Base-by-base conservation (phyloP, 1,140 invertebrate genomes). In the Ooceraea biroi region DNA sequence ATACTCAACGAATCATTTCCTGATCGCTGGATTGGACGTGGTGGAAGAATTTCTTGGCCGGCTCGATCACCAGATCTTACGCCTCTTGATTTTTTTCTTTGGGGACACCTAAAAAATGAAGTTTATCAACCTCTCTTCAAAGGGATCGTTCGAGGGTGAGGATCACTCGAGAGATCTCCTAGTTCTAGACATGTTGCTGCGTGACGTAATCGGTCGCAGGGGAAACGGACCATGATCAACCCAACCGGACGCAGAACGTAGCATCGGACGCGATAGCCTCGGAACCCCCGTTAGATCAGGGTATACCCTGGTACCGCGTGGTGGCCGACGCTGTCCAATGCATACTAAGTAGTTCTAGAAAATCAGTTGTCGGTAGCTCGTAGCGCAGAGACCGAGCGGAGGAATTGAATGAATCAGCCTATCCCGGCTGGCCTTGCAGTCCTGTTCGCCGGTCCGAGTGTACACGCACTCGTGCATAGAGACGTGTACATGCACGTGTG, bases 301-400 rank as follows among this genome's bases (percentile, higher is more conserved):
- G 73, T 71, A 71, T 48, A 85, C 66, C 85, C 60, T 85, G n/a
- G n/a, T n/a, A 78, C 83, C 78, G 82, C 74, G 77, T 83, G 63
- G 41, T 50, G 63, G n/a, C 44, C 30, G 55, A 68, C 60, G 82
- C 57, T 80, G 85, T 86, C 71, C 85, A 86, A 89, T 89, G 88
- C 88, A 90, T 90, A 90, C 57, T 73, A 90, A 90, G 85, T 88
- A 85, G 88, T 78, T 83, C 61, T 90, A 65, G 76, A 88, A 90
- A 88, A 90, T 90, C 88, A 63, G 85, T 88, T 82, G 80, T 73
- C 80, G 82, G 76, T 86, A 82, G 63, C 65, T 86, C 57, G 76
- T 84, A 83, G 36, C 60, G 55, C 58, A 61, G 55, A 55, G 58
- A 52, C 65, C 14, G 52, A 36, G 22, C 69, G 69, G 30, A 65